A percentile compares a stretch with the other conserved stretches of the same genome.
phyloP scores from a whole-genome alignment of 2,888 invertebrate genomes.

The Caenorhabditis sp. region DNA sequence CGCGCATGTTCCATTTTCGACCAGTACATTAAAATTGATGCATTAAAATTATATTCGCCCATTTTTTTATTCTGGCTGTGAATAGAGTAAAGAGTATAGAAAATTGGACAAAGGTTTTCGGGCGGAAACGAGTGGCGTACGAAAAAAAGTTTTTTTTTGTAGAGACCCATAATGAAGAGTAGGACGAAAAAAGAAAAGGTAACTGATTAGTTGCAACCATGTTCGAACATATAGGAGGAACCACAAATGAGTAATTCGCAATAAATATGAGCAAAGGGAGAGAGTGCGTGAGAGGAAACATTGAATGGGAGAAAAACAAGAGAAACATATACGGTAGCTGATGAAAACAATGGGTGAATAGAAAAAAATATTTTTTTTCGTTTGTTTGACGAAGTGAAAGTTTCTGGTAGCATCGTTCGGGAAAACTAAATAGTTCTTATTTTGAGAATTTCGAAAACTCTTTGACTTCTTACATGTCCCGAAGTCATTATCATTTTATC shows the following conservation, averaged over 20 bases:
- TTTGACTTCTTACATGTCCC: too few relatives aligned
- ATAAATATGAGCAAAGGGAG: neutral
- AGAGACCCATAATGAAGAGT: too few relatives aligned
- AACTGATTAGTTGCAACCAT: too few relatives aligned
- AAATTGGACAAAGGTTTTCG: neutral
- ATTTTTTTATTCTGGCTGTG: neutral
- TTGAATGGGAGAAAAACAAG: neutral
- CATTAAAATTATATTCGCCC: neutral
- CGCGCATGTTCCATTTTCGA: constrained; percentile 1
- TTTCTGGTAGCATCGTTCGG: too few relatives aligned
- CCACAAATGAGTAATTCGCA: too few relatives aligned
- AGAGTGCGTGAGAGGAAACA: too few relatives aligned
- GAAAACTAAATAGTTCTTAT: too few relatives aligned
- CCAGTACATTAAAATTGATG: neutral
- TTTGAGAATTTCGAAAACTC: too few relatives aligned
- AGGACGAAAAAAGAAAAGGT: neutral
- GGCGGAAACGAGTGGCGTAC: neutral
- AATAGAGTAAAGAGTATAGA: neutral
- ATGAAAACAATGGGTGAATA: neutral
- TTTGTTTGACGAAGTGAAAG: neutral
- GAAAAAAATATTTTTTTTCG: neutral
- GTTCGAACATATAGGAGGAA: too few relatives aligned
- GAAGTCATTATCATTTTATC: too few relatives aligned
- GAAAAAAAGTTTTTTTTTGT: neutral
- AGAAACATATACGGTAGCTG: neutral